These are phyloP conservation scores for Pseudopleuronectes americanus DNA, from an alignment of 2,797 vertebrate genomes.

Conservation along the genomic window DNA sequence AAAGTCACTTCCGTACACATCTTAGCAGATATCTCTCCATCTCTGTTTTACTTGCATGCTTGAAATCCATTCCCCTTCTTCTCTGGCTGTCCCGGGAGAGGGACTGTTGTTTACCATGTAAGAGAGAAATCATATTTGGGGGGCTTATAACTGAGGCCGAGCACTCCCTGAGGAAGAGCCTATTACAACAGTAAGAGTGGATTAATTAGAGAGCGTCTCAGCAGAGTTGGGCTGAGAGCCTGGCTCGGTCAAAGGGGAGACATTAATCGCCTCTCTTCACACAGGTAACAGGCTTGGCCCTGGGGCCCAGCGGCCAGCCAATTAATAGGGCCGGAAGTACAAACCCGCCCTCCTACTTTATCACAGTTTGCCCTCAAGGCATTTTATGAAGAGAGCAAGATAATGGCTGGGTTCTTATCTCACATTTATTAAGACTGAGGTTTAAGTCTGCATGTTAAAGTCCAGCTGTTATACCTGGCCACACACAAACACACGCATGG, in stretches of 20 bases:
- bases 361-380: constrained; percentile 74
- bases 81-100: constrained; percentile 72
- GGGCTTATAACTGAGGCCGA: constrained; percentile 69
- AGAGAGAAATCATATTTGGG: constrained; percentile 93
- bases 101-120: constrained; percentile 92
- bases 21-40: constrained; percentile 16
- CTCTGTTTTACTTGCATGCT: constrained; percentile 37
- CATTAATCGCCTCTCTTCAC: constrained; percentile 82
- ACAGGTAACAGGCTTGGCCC: constrained; percentile 80
- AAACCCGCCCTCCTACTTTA: constrained; percentile 76
- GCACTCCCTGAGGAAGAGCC: constrained; percentile 87
- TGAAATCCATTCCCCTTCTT: constrained; percentile 58
- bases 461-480: constrained; percentile 17
- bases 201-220: constrained; percentile 95
- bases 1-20: constrained; percentile 22
- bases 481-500: neutral
- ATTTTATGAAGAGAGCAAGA: constrained; percentile 65
- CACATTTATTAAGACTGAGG: constrained; percentile 63
- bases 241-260: constrained; percentile 85
- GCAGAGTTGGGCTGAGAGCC: constrained; percentile 83
- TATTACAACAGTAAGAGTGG: constrained; percentile 96
- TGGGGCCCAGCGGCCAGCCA: constrained; percentile 73
- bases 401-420: constrained; percentile 57
- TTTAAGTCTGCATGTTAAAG: constrained; percentile 49
- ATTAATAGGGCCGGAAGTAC: constrained; percentile 82